Evolutionary conservation across 1,140 invertebrate genomes (phyloP).

Genomic region (Bombyx mandarina): DNA sequence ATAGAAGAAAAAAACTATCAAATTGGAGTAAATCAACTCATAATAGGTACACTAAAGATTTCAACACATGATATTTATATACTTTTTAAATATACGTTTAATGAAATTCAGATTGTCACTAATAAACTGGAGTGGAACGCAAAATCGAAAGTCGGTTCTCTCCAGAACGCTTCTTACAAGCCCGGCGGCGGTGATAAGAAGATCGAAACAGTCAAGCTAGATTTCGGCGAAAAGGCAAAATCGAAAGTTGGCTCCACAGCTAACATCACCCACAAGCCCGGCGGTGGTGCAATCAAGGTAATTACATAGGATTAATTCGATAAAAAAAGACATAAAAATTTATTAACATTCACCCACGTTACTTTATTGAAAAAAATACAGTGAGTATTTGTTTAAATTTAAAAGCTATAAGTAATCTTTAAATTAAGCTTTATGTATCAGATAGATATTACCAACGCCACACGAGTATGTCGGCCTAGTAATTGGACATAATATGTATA

Average conservation of each 20-base stretch:
- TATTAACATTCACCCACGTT: background rate
- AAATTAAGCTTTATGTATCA: no score
- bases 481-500: no score
- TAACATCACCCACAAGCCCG: conserved; percentile 89
- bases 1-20: no score
- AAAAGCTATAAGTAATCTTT: no score
- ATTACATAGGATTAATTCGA: conserved; percentile 13
- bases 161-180: conserved; percentile 94
- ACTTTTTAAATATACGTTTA: no score
- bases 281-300: conserved; percentile 93
- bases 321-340: background rate
- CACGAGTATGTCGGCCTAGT: no score
- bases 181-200: conserved; percentile 94
- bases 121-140: conserved; percentile 94
- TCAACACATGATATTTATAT: no score
- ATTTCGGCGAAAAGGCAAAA: conserved; percentile 93
- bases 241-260: conserved; percentile 94
- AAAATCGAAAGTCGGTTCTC: conserved; percentile 92
- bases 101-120: conserved; percentile 79
- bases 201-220: conserved; percentile 89
- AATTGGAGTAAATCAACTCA: no score
- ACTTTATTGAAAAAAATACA: no score
- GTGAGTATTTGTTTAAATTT: no score
- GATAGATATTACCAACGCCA: no score
- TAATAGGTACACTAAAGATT: no score